Evolutionary conservation across 1,140 invertebrate genomes (phyloP), one percentile per base, ranked within the genome.

Genomic region (Medauroidea extradentata): DNA sequence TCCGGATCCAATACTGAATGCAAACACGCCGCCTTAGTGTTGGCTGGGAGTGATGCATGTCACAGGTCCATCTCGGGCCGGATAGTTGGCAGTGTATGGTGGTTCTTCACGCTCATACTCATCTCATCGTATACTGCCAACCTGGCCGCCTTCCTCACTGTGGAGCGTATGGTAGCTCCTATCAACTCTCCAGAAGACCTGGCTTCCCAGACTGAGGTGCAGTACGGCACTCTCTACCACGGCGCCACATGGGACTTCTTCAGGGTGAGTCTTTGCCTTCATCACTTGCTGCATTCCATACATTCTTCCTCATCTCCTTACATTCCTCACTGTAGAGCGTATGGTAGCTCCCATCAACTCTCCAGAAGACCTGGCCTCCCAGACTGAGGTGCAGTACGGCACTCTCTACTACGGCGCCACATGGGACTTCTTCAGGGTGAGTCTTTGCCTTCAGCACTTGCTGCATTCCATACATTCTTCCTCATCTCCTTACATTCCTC

Each of bases 101-200:
- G 96, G 96, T 99, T 99, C 77, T 99, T 99, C 75, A 98, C 96
- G 0, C 82, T 99, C 19, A 98, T 99, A 69, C 84, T 99, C 57
- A 96, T 99, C 60, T 98, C 95, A 39, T 98, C 95, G 13, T 99
- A 99, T 76, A 99, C 96, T 16, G 96, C 96, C 44, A 99, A 99
- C 77, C 80, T 99, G 57, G 95, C 96, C 1, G 96, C 96, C 13
- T 99, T 98, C 77, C 83, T 96, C 42, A 97, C 94, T 0, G 90
- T 97, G 14, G 94, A 96, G 73, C 79, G 94, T 50, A 96, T 98
- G 88, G 87, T 94, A 0, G 88, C 93, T 7, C 93, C 94, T 1
- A 95, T 98, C 60, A 95, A 96, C 72, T 93, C 91, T 5, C 88
- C 93, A 1, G 93, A 98, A 73, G 95, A 97, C 77, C 78, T 98